Evolutionary conservation across 2,888 invertebrate species (phyloP).

Genomic region (Pinctada fucata): DNA sequence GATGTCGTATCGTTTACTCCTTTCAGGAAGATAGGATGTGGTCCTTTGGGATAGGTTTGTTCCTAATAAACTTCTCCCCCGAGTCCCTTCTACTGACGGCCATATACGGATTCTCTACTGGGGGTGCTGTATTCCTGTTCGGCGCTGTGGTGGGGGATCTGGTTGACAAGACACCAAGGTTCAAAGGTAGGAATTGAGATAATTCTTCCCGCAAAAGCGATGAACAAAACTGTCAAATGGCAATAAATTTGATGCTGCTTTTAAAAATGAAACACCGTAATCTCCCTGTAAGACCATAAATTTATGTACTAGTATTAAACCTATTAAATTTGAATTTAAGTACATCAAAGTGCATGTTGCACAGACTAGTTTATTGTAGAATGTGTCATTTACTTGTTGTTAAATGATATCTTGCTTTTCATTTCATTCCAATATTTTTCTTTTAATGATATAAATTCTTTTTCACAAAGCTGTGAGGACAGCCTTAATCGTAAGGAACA

Average conservation of each 20-base stretch:
- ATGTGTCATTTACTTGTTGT: no score
- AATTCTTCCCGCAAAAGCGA: not conserved
- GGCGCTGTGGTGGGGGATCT: slow-evolving; percentile 77
- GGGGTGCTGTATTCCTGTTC: slow-evolving; percentile 74
- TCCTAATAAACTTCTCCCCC: slow-evolving; percentile 74
- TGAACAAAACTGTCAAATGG: no score
- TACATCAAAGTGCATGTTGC: no score
- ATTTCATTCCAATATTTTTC: no score
- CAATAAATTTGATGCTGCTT: not conserved
- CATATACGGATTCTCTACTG: slow-evolving; percentile 76
- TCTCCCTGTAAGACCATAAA: not conserved
- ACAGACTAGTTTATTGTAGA: no score
- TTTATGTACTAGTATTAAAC: not conserved
- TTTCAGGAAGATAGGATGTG: slow-evolving; percentile 78
- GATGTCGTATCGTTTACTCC: not conserved
- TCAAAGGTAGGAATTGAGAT: slow-evolving; percentile 62
- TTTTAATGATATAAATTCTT: no score
- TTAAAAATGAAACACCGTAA: not conserved
- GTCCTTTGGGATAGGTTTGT: slow-evolving; percentile 78
- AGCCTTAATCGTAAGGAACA: no score
- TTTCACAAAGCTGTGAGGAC: no score
- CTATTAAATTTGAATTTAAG: no score
- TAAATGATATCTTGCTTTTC: no score
- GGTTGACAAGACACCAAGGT: slow-evolving; percentile 76
- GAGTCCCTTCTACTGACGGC: slow-evolving; percentile 75